A percentile compares a stretch with the other conserved stretches of the same genome.
These are phyloP conservation scores for Heterodera filipjevi DNA, from an alignment of 2,888 invertebrate species.

Conservation along the genomic window DNA sequence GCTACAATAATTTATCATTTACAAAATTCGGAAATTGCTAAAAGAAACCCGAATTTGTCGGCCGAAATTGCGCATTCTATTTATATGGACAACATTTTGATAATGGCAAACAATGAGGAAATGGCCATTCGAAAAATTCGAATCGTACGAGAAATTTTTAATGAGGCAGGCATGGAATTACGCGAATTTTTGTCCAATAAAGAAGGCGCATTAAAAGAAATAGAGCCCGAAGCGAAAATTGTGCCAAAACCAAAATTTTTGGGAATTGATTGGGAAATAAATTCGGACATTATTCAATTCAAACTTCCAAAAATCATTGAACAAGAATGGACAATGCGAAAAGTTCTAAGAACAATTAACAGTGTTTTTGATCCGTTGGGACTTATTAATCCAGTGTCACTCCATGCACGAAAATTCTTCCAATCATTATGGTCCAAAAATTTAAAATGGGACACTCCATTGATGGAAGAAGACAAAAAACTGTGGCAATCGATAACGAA, in stretches of 20 bases:
- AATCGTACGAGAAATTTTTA: slow-evolving; percentile 5
- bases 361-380: not conserved
- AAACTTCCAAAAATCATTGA: not conserved
- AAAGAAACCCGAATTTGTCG: not conserved
- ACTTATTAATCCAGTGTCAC: not conserved
- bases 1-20: slow-evolving; percentile 4
- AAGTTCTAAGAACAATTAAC: not conserved
- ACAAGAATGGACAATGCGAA: slow-evolving; percentile 10
- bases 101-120: not conserved
- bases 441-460: too few species aligned
- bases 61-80: not conserved
- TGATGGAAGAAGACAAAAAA: too few species aligned
- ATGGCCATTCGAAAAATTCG: not conserved
- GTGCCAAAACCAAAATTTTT: not conserved
- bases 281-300: slow-evolving; percentile 1
- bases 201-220: not conserved
- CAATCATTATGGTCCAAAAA: slow-evolving; percentile 17
- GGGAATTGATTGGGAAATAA: not conserved
- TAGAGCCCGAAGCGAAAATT: not conserved
- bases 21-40: not conserved
- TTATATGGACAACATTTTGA: slow-evolving; percentile 13
- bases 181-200: slow-evolving; percentile 14
- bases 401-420: not conserved
- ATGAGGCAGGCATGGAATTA: not conserved
- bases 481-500: not conserved